A percentile compares a stretch with the other conserved stretches of the same genome.
phyloP scores from a whole-genome alignment of 2,797 vertebrate species.

The Vireo griseus region DNA sequence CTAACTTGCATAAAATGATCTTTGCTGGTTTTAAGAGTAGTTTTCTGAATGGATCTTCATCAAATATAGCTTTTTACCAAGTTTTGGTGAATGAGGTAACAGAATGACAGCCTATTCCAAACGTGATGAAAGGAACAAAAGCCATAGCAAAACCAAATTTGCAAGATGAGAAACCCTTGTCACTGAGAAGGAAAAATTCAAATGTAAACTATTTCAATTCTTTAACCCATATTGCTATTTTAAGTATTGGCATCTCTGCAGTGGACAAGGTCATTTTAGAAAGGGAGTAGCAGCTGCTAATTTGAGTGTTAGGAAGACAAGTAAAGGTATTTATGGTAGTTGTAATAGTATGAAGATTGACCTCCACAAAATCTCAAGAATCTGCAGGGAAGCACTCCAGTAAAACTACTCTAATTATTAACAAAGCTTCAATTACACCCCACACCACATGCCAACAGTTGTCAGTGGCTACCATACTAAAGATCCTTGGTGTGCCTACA shows the following conservation, averaged over 20 bases:
- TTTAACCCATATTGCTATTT: not conserved
- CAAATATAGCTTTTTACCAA: not conserved
- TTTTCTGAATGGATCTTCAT: not conserved
- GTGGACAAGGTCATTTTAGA: conserved; percentile 16
- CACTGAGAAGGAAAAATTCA: not conserved
- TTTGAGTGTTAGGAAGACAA: conserved; percentile 15
- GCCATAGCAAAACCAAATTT: not conserved
- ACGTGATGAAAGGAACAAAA: not conserved
- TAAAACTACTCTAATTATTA: conserved; percentile 28
- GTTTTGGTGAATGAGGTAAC: not conserved
- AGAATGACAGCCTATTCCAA: not conserved
- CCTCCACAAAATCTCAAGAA: conserved; percentile 37
- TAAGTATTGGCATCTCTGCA: not conserved
- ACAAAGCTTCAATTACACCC: conserved; percentile 28
- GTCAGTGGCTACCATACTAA: not conserved
- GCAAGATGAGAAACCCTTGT: not conserved
- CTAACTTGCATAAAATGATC: not conserved
- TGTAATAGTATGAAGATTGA: conserved; percentile 3
- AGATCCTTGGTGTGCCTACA: not conserved
- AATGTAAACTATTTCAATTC: not conserved
- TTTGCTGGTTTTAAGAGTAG: not conserved
- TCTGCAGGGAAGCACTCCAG: conserved; percentile 14
- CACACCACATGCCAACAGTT: not conserved
- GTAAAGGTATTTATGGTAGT: conserved; percentile 48
- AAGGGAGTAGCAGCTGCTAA: conserved; percentile 58